These are phyloP conservation scores for Eubasilissa splendida DNA, from an alignment of 2,888 invertebrate species.

Conservation along the genomic window DNA sequence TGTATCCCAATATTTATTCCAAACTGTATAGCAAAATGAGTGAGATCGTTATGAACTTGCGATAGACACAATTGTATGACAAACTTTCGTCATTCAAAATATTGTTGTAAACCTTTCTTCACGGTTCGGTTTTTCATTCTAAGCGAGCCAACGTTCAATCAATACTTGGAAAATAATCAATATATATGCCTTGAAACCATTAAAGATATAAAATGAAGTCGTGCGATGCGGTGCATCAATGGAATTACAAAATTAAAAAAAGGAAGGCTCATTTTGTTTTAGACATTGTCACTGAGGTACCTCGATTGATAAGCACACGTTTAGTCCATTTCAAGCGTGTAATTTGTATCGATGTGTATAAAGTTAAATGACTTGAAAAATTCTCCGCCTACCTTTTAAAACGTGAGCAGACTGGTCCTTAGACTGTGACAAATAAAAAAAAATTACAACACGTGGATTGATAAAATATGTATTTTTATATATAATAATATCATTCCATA, in stretches of 20 bases:
- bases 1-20: too few species aligned
- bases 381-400: not conserved
- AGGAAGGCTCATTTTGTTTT: slow-evolving; percentile 8
- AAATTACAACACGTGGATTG: too few species aligned
- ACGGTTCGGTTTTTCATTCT: too few species aligned
- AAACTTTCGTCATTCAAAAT: too few species aligned
- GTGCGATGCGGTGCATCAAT: slow-evolving; percentile 7
- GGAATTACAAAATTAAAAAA: slow-evolving; percentile 36
- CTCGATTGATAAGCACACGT: slow-evolving; percentile 36
- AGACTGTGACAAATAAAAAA: not conserved
- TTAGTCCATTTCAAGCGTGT: slow-evolving; percentile 15
- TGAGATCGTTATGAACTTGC: too few species aligned
- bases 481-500: too few species aligned
- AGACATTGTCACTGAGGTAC: slow-evolving; percentile 17
- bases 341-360: slow-evolving; percentile 38
- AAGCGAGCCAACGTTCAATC: not conserved
- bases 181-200: slow-evolving; percentile 1
- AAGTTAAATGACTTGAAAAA: slow-evolving; percentile 8
- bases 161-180: slow-evolving; percentile 20
- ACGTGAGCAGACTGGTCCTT: not conserved
- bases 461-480: too few species aligned
- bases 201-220: slow-evolving; percentile 18
- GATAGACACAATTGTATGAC: too few species aligned
- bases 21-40: too few species aligned
- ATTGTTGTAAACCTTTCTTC: too few species aligned